Conservation (phyloP, 2,888 invertebrate species). For the Patella depressa region DNA sequence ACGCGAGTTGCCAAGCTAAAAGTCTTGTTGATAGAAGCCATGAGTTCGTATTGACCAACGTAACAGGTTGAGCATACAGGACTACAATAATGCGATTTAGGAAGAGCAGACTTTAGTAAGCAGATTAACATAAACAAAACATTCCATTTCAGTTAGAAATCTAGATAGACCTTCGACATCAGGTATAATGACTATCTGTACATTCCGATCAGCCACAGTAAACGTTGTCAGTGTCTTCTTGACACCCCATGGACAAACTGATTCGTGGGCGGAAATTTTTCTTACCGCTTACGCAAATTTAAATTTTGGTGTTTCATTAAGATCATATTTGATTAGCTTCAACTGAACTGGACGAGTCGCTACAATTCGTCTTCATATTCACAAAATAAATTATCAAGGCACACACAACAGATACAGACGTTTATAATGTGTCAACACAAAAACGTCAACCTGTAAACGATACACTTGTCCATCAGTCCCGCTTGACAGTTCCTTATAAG, state of each 20-base stretch:
- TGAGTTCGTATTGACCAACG: constrained; percentile 15
- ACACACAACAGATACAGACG: constrained; percentile 2
- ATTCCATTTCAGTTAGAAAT: constrained; percentile 23
- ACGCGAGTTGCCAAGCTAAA: constrained; percentile 20
- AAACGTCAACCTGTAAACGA: background rate
- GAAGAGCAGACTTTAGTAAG: constrained; percentile 19
- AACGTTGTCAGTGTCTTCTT: background rate
- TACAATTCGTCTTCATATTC: constrained; percentile 9
- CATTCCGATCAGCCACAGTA: constrained; percentile 3
- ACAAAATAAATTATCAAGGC: background rate
- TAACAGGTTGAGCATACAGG: constrained; percentile 19
- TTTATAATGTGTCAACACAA: constrained; percentile 2
- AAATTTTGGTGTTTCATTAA: constrained; percentile 5
- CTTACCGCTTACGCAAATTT: constrained; percentile 6
- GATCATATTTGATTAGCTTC: constrained; percentile 6
- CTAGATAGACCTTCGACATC: constrained; percentile 22
- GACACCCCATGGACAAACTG: constrained; percentile 5
- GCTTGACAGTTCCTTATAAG: background rate
- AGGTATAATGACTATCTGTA: background rate
- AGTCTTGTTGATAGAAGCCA: constrained; percentile 22
- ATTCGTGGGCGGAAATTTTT: constrained; percentile 7
- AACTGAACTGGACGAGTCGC: constrained; percentile 3
- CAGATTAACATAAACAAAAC: constrained; percentile 28
- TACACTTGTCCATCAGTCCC: background rate
- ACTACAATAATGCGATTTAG: constrained; percentile 29